Percentiles rank a stretch among this genome's conserved stretches.
These are phyloP conservation scores for Australoheros scitulus DNA, from an alignment of 2,113 vertebrate species.

Conservation along the genomic window DNA sequence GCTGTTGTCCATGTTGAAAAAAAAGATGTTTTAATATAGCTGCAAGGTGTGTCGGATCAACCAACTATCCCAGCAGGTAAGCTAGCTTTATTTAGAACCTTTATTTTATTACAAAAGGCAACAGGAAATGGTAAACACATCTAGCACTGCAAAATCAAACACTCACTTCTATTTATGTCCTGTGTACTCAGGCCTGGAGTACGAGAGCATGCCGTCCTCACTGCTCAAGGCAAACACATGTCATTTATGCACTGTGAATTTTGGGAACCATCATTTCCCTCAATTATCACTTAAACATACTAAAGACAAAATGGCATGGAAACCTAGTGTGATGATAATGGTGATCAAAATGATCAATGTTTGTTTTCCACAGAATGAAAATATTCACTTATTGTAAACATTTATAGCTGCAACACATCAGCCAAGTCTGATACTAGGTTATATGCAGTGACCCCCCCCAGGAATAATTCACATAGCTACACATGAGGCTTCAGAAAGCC, in stretches of 20 bases:
- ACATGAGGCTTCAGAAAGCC: not conserved
- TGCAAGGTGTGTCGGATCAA: not conserved
- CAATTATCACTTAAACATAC: not conserved
- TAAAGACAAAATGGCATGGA: not conserved
- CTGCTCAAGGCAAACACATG: not conserved
- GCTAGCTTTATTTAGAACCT: not conserved
- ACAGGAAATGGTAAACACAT: not conserved
- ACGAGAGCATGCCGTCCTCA: not conserved
- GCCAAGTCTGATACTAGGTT: not conserved
- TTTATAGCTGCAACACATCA: not conserved
- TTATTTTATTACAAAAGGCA: not conserved
- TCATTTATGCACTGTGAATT: not conserved
- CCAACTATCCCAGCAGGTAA: not conserved
- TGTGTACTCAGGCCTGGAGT: not conserved
- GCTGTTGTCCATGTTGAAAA: conserved; percentile 15
- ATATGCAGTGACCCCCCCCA: not conserved
- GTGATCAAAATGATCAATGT: not conserved
- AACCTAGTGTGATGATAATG: not conserved
- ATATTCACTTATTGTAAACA: not conserved
- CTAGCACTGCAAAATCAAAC: not conserved
- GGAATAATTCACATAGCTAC: not conserved
- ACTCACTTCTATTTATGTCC: not conserved
- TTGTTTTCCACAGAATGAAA: not conserved
- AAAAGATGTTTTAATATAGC: not conserved
- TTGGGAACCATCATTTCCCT: no score